Percentiles rank a stretch among this genome's conserved stretches.
These are phyloP conservation scores for Hydrotaea diabolus DNA, from an alignment of 2,888 invertebrate species.

Conservation along the genomic window DNA sequence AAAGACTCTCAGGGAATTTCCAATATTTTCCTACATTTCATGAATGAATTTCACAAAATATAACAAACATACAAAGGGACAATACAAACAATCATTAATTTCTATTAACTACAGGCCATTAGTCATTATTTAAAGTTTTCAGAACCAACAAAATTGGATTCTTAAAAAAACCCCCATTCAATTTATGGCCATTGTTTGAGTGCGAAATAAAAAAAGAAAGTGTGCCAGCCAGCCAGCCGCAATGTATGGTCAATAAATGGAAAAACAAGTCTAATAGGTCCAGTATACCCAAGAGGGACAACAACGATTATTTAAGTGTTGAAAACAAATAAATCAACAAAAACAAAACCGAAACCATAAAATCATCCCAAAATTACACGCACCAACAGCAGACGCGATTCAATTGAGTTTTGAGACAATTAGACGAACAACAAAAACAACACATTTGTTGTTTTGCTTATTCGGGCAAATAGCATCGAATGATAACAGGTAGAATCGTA, in stretches of 20 bases:
- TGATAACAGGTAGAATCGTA: background rate
- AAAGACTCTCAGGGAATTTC: background rate
- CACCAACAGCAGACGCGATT: background rate
- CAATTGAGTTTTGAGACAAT: conserved; percentile 15
- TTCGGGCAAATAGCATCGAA: background rate
- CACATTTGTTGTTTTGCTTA: background rate
- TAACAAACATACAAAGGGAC: background rate
- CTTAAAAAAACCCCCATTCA: background rate
- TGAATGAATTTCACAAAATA: background rate
- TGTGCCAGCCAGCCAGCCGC: background rate
- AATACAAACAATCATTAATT: conserved; percentile 12
- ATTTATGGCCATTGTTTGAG: background rate
- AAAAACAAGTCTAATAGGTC: background rate
- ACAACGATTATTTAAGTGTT: background rate
- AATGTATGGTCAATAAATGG: background rate
- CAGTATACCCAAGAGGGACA: background rate
- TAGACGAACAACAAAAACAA: conserved; percentile 16
- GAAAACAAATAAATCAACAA: conserved; percentile 29
- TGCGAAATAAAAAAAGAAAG: background rate
- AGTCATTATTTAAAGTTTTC: background rate
- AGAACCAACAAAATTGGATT: background rate
- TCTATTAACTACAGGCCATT: background rate
- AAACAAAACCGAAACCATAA: conserved; percentile 5
- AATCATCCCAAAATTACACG: background rate
- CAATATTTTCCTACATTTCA: background rate